Evolutionary conservation across 2,113 vertebrate species (phyloP), one percentile per base, ranked within the genome.

Genomic region (Orthochromis malagaraziensis): DNA sequence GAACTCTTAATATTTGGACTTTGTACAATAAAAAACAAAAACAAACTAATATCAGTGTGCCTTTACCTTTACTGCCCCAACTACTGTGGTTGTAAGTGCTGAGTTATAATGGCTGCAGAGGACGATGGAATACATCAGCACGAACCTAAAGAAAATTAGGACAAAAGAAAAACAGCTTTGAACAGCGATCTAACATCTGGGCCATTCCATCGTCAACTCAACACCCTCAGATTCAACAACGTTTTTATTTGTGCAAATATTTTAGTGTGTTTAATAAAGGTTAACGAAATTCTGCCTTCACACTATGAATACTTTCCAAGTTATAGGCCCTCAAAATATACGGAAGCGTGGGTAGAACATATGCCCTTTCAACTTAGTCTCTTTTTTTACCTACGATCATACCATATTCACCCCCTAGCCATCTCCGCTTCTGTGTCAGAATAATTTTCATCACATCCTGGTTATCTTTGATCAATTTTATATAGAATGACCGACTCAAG

Each of bases 81-180:
- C 97, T 17, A 99, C 97, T 1, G 97, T 96, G 0, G 98, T 98
- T 1, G 97, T 99, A 29, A 99, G 96, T 0, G 97, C 97, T 5
- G 98, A 99, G 95, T 98, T 99, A 88, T 98, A 98, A 84, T 97
- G 95, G 92, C 97, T 98, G 94, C 98, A 99, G 45, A 98, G 94
- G 19, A 98, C 95, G 16, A 97, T 98, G 80, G 98, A 97, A 93
- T 97, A 98, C 97, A 98, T 97, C 94, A 99, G 77, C 29, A 99
- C 95, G 91, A 99, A 98, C 93, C 98, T 98, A 96, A 51, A 91
- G 63, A 49, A 54, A 73, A 42, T 75, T 42, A 42, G 65, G 14
- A 42, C 12, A 29, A 75, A 75, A 75, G 21, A 9, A 68, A 49
- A 77, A 49, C 16, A 31, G 24, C 24, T 47, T 24, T 75, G 24